Conservation (phyloP, 2,888 invertebrate species). For the Neocrepidodera transversa region DNA sequence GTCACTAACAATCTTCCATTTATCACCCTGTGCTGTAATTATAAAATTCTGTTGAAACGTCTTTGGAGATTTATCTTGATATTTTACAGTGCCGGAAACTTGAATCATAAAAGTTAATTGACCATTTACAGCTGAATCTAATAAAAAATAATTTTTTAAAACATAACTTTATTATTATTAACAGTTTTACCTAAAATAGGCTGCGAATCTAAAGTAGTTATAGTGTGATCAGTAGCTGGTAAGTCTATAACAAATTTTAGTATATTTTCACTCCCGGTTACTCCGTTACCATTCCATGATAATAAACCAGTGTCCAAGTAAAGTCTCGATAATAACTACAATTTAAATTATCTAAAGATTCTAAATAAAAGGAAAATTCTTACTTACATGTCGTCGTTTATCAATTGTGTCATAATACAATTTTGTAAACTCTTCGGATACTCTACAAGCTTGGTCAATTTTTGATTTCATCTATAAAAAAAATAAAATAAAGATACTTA, state of each 20-base stretch:
- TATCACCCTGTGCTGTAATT: conserved; percentile 85
- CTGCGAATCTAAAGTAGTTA: conserved; percentile 86
- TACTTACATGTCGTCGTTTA: conserved; percentile 79
- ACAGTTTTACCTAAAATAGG: conserved; percentile 69
- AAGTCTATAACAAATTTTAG: conserved; percentile 85
- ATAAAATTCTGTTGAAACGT: conserved; percentile 87
- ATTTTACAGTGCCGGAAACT: conserved; percentile 82
- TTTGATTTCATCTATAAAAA: conserved; percentile 62
- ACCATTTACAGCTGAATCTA: conserved; percentile 76
- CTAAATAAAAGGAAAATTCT: conserved; percentile 14
- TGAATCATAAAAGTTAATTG: conserved; percentile 85
- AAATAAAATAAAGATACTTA: background rate
- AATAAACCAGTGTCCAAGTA: conserved; percentile 85
- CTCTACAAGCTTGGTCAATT: conserved; percentile 81
- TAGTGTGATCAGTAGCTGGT: conserved; percentile 79
- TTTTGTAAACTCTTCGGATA: conserved; percentile 88
- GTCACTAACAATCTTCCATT: conserved; percentile 94
- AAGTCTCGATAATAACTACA: conserved; percentile 76
- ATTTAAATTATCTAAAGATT: conserved; percentile 28
- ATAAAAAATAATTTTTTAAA: conserved; percentile 32
- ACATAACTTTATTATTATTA: background rate
- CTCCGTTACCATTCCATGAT: conserved; percentile 92
- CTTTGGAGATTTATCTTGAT: conserved; percentile 67
- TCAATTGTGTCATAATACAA: conserved; percentile 90
- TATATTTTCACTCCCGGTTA: conserved; percentile 80